These are phyloP conservation scores for Stegostoma tigrinum DNA, from an alignment of 2,113 vertebrate species.

Conservation along the genomic window DNA sequence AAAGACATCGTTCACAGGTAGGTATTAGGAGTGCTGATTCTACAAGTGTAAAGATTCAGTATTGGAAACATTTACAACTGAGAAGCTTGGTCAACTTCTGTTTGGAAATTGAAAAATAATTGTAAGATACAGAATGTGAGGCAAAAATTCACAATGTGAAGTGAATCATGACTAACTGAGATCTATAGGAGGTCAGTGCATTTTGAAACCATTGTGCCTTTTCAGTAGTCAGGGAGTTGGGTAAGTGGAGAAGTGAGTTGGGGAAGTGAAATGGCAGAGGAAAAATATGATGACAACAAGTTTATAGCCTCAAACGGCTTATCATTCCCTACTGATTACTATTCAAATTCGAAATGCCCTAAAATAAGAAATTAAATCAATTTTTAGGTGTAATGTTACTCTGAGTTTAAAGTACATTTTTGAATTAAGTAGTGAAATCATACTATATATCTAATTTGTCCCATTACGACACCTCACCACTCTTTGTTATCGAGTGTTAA, in stretches of 20 bases:
- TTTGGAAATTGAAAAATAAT: neutral
- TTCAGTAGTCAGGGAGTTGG: neutral
- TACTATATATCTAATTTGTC: neutral
- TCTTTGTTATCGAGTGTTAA: neutral
- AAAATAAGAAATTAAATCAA: neutral
- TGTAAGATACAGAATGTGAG: neutral
- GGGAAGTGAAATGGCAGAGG: neutral
- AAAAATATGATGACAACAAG: neutral
- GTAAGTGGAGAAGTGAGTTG: too few relatives aligned
- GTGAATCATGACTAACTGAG: neutral
- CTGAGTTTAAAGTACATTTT: neutral
- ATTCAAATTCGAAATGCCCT: neutral
- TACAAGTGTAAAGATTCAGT: neutral
- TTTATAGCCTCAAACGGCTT: neutral
- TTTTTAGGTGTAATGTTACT: neutral
- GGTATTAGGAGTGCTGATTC: neutral
- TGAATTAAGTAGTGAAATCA: neutral
- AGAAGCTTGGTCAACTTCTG: neutral
- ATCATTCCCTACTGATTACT: neutral
- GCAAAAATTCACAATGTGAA: neutral
- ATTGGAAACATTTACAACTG: neutral
- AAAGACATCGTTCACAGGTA: neutral
- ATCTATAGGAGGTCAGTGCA: neutral
- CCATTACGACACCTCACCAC: neutral
- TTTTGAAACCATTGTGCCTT: neutral